phyloP scores from a whole-genome alignment of 2,113 vertebrate species.

The Sinocyclocheilus rhinocerous region DNA sequence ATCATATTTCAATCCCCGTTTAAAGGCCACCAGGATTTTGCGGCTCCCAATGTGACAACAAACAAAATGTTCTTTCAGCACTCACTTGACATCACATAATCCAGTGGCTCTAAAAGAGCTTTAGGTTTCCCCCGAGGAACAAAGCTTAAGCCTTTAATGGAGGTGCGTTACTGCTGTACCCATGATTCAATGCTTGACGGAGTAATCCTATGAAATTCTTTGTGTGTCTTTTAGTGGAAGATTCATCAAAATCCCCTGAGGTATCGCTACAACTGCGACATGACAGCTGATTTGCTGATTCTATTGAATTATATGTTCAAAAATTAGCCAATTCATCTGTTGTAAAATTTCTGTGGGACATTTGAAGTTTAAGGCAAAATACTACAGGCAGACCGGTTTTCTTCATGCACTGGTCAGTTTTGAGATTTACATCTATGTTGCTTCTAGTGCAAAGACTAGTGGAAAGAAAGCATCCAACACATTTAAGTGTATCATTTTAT shows the following conservation, averaged over 20 bases:
- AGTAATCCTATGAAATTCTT: conserved; percentile 22
- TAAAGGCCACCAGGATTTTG: conserved; percentile 13
- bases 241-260: background rate
- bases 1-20: background rate
- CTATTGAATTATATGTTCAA: background rate
- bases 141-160: conserved; percentile 41
- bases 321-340: background rate
- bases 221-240: conserved; percentile 30
- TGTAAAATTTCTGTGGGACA: background rate
- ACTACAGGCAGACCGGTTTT: background rate
- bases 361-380: background rate
- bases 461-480: background rate
- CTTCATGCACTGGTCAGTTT: background rate
- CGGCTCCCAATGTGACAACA: background rate
- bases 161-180: background rate
- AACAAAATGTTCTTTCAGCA: conserved; percentile 48
- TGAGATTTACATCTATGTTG: background rate
- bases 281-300: background rate
- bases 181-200: conserved; percentile 40
- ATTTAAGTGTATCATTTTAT: background rate
- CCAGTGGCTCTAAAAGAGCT: background rate
- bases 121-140: conserved; percentile 39
- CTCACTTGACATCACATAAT: conserved; percentile 42
- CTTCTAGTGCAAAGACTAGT: background rate
- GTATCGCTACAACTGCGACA: background rate